These are phyloP conservation scores for Toxotes jaculatrix DNA, from an alignment of 2,113 vertebrate species.

Conservation along the genomic window DNA sequence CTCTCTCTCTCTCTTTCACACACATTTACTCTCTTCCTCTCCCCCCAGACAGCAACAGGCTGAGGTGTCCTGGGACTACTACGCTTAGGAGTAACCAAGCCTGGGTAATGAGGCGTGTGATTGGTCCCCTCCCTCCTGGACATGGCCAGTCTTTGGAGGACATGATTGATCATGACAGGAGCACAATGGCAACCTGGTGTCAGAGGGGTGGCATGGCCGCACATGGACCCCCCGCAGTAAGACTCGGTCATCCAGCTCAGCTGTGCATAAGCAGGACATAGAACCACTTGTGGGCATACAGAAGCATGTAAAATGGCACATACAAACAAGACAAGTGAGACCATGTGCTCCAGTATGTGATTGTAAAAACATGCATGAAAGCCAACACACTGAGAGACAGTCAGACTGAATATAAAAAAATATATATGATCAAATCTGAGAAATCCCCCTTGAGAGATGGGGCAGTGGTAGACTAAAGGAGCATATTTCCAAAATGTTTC, in stretches of 20 bases:
- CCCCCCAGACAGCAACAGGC: slow-evolving; percentile 80
- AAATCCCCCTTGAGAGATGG: not conserved
- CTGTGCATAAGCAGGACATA: slow-evolving; percentile 49
- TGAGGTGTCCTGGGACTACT: slow-evolving; percentile 77
- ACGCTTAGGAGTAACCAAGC: slow-evolving; percentile 85
- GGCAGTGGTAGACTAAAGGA: not conserved
- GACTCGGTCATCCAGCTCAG: slow-evolving; percentile 51
- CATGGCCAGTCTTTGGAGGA: slow-evolving; percentile 80
- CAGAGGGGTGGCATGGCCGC: slow-evolving; percentile 78
- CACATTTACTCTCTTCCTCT: slow-evolving; percentile 42
- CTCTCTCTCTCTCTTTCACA: slow-evolving; percentile 9
- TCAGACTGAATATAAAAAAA: not conserved
- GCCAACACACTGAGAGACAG: not conserved
- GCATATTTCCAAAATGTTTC: not conserved
- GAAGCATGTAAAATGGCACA: slow-evolving; percentile 5
- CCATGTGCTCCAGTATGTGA: not conserved
- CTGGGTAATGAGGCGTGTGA: slow-evolving; percentile 88
- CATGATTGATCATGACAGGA: slow-evolving; percentile 87
- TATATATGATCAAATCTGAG: not conserved
- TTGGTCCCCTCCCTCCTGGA: slow-evolving; percentile 85
- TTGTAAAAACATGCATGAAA: slow-evolving; percentile 1
- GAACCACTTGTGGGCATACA: slow-evolving; percentile 1
- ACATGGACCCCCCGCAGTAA: slow-evolving; percentile 63
- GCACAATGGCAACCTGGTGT: slow-evolving; percentile 83
- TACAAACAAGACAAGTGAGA: not conserved